Percentiles rank a stretch among this genome's conserved stretches.
phyloP scores from a whole-genome alignment of 2,113 vertebrate genomes.

The Myodes glareolus region DNA sequence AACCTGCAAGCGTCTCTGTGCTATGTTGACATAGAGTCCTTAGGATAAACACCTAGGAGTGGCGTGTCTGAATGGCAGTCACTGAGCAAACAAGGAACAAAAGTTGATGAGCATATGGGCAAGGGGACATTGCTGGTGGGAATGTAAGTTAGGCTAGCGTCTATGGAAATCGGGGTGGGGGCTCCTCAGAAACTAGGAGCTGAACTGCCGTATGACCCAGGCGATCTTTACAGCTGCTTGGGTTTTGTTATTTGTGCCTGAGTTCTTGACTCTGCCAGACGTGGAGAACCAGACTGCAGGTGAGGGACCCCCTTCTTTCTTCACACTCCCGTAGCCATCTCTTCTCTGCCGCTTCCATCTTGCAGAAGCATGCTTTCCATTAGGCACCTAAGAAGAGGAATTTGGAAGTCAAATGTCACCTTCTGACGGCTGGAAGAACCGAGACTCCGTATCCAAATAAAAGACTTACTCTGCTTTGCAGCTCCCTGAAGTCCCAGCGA shows the following conservation, averaged over 20 bases:
- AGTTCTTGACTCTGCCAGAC: background rate
- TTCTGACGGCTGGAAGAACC: background rate
- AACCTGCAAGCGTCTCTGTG: background rate
- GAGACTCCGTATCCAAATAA: background rate
- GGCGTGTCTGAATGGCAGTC: background rate
- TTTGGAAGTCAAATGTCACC: background rate
- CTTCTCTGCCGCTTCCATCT: background rate
- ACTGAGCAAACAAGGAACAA: background rate
- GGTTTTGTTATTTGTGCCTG: background rate
- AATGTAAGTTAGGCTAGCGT: background rate
- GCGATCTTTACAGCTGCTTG: background rate
- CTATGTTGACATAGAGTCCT: background rate
- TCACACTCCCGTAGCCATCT: background rate
- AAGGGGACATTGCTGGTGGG: background rate
- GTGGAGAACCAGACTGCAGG: background rate
- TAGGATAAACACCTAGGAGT: background rate
- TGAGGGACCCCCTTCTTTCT: background rate
- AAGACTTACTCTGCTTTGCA: background rate
- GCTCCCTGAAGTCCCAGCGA: background rate
- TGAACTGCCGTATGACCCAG: background rate
- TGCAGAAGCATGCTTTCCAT: background rate
- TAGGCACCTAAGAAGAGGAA: background rate
- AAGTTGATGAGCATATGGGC: background rate
- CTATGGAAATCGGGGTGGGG: background rate
- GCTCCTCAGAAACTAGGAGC: background rate